These are phyloP conservation scores for Parauchenoglanis ngamensis DNA, from an alignment of 2,797 vertebrate genomes.

Conservation along the genomic window DNA sequence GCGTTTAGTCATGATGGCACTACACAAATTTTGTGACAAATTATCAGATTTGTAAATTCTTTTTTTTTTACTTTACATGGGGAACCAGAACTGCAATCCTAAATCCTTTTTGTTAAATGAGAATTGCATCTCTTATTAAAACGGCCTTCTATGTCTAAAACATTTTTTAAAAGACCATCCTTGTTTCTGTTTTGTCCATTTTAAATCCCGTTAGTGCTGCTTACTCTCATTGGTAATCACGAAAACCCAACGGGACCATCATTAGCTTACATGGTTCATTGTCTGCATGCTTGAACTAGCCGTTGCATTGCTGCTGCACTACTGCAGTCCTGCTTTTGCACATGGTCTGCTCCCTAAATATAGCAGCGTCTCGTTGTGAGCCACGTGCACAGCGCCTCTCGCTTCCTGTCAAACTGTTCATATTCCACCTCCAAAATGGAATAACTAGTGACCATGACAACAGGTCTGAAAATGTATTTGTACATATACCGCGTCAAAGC, in stretches of 20 bases:
- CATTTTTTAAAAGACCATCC: too few relatives aligned
- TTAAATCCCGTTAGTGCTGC: background rate
- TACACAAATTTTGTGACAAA: background rate
- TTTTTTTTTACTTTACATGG: background rate
- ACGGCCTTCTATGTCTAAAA: background rate
- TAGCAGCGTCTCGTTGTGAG: constrained; percentile 15
- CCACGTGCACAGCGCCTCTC: constrained; percentile 19
- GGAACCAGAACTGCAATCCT: background rate
- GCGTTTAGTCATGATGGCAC: background rate
- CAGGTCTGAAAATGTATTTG: constrained; percentile 16
- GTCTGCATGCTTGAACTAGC: constrained; percentile 6
- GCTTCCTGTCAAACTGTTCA: constrained; percentile 39
- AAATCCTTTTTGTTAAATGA: background rate
- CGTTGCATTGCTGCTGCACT: constrained; percentile 43
- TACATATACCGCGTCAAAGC: background rate
- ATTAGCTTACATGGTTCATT: background rate
- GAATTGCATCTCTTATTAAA: background rate
- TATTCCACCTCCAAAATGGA: constrained; percentile 4
- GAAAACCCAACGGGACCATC: background rate
- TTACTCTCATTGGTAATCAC: background rate
- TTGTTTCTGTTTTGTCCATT: background rate
- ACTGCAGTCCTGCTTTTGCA: constrained; percentile 37
- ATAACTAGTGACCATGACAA: constrained; percentile 39
- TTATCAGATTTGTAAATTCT: too few relatives aligned
- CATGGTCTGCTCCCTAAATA: constrained; percentile 33